phyloP scores from a whole-genome alignment of 2,797 vertebrate genomes.

The Acrocephalus scirpaceus region DNA sequence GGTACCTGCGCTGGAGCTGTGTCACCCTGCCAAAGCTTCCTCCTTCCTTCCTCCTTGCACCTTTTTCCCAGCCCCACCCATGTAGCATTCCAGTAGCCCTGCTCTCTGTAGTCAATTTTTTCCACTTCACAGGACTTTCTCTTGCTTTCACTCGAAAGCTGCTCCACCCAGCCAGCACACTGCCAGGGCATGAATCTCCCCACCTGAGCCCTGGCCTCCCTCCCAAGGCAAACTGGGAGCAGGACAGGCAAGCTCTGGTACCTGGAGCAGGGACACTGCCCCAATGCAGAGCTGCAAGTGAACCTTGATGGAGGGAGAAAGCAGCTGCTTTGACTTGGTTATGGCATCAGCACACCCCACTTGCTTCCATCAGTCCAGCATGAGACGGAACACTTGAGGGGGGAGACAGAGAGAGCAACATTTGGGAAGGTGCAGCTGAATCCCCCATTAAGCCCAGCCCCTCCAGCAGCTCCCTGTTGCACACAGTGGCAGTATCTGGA shows the following conservation, averaged over 20 bases:
- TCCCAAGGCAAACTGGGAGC: background rate
- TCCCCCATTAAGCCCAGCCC: background rate
- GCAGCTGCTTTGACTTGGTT: background rate
- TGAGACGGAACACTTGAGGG: accelerated
- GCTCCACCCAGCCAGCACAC: background rate
- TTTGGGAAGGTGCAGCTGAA: accelerated
- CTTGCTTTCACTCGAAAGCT: background rate
- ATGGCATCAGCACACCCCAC: accelerated
- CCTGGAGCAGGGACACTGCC: accelerated
- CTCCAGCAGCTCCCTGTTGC: background rate
- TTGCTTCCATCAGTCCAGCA: background rate
- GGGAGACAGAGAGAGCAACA: accelerated
- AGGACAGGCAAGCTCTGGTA: background rate
- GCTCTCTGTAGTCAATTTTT: background rate
- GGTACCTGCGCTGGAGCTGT: background rate
- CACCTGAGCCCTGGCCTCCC: background rate
- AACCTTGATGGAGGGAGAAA: background rate
- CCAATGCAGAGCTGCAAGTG: accelerated
- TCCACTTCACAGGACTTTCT: background rate
- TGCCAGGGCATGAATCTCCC: background rate
- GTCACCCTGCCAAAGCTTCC: background rate
- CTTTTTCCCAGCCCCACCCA: conserved; percentile 35
- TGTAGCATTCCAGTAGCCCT: background rate
- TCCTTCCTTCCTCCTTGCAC: background rate
- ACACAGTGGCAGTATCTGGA: accelerated